phyloP scores from a whole-genome alignment of 2,888 invertebrate genomes.

The Sinelater perroti region DNA sequence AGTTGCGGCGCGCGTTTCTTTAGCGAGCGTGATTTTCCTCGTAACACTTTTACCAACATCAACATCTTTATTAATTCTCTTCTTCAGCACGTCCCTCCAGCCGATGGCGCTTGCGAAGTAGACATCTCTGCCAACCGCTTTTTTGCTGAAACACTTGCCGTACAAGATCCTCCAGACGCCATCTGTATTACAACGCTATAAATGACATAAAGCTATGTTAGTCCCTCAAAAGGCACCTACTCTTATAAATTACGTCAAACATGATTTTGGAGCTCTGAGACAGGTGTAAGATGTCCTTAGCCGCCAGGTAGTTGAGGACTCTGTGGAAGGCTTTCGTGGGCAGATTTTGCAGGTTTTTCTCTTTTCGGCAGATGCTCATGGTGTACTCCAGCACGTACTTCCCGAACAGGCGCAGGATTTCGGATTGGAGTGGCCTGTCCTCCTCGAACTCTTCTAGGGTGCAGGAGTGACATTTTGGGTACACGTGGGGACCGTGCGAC shows the following conservation, averaged over 20 bases:
- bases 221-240: slow-evolving; percentile 17
- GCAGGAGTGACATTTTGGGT: slow-evolving; percentile 44
- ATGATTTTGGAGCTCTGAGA: slow-evolving; percentile 49
- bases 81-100: slow-evolving; percentile 38
- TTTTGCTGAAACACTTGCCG: slow-evolving; percentile 34
- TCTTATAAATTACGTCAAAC: slow-evolving; percentile 44
- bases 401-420: slow-evolving; percentile 50
- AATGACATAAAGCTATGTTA: slow-evolving; percentile 18
- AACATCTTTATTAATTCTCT: neutral
- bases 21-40: no score
- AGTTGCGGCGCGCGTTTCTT: no score
- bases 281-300: slow-evolving; percentile 45
- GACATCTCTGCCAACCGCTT: slow-evolving; percentile 27
- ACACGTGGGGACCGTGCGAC: slow-evolving; percentile 48
- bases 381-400: slow-evolving; percentile 38
- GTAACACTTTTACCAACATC: no score
- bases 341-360: slow-evolving; percentile 42
- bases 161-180: slow-evolving; percentile 44
- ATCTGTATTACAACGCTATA: slow-evolving; percentile 44
- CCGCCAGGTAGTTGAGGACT: slow-evolving; percentile 44
- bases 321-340: slow-evolving; percentile 49
- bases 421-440: slow-evolving; percentile 47
- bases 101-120: slow-evolving; percentile 25
- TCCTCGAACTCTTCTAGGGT: slow-evolving; percentile 46
- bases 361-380: slow-evolving; percentile 36